Base-by-base conservation (phyloP, 30 jellyfish, hydroid and myxozoan species). In the Chrysaora quinquecirrha region DNA sequence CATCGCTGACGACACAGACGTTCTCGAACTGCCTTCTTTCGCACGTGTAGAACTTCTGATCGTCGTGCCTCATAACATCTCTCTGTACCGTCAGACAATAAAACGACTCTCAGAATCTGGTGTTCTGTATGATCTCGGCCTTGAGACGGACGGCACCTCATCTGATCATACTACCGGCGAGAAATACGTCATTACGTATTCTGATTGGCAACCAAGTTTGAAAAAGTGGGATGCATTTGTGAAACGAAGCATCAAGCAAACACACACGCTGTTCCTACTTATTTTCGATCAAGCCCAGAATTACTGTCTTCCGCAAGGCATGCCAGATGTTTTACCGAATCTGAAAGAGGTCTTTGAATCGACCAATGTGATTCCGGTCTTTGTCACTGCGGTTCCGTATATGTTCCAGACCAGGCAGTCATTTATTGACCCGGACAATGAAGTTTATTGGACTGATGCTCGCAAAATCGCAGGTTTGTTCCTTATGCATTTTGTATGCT, bases 401-500 rank as follows among this genome's bases (percentile, higher is more conserved):
- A 90, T 90, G 85, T 90, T 90, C 52, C 97, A 90, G 61, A 66
- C 97, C 48, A 77, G 96, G 48, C 89, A 84, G 69, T 90, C 97
- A 10, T 90, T 90, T 52, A 90, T 90, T 60, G 97, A 90, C 66
- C 97, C 97, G 22, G 97, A 90, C 54, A 90, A 90, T 71, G 97
- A 90, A 56, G 93, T 90, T 67, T 90, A 75, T 64, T 90, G 97
- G 97, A 90, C 97, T n/a, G 97, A 84, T 71, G 91, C 96, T 21
- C 64, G 87, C 3, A 43, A 73, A 43, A 52, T 73, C 6, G 48
- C 95, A 54, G 93, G 97, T 90, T n/a, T n/a, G n/a, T n/a, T n/a
- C n/a, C n/a, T n/a, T n/a, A n/a, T n/a, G n/a, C n/a, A n/a, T n/a
- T n/a, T n/a, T n/a, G n/a, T n/a, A n/a, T n/a, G n/a, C n/a, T n/a